Conservation (phyloP, 2,888 invertebrate genomes). For the Nineta flava region DNA sequence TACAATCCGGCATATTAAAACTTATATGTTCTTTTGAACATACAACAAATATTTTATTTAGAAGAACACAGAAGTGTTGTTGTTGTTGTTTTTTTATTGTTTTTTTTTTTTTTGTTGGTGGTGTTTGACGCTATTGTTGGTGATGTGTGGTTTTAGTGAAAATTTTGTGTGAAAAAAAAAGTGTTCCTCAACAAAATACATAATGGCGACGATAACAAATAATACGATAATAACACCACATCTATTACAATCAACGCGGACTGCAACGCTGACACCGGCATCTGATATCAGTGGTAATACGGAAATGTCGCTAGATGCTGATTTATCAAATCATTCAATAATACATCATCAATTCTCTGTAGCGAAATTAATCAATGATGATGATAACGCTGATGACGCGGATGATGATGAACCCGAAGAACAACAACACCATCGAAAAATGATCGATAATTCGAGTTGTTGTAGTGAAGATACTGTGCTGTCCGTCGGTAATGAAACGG, state of each 20-base stretch:
- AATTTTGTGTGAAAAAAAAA: not conserved
- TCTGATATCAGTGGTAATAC: slow-evolving; percentile 1
- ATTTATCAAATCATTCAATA: slow-evolving; percentile 7
- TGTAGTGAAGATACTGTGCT: slow-evolving; percentile 66
- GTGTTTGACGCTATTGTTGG: not conserved
- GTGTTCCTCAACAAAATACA: too few species aligned
- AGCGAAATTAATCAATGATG: slow-evolving; percentile 10
- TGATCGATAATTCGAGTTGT: slow-evolving; percentile 33
- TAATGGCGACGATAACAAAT: slow-evolving; percentile 7
- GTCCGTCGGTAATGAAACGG: slow-evolving; percentile 58
- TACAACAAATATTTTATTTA: too few species aligned
- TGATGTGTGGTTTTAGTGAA: not conserved
- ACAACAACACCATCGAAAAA: slow-evolving; percentile 21
- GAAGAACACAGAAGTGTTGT: too few species aligned
- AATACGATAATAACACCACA: not conserved
- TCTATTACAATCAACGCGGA: not conserved
- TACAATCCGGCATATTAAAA: too few species aligned
- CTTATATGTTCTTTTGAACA: too few species aligned
- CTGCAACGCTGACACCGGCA: not conserved
- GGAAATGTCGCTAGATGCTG: slow-evolving; percentile 6
- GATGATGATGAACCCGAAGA: slow-evolving; percentile 14
- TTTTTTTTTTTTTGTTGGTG: not conserved
- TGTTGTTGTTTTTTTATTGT: too few species aligned
- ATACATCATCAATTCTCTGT: slow-evolving; percentile 2
- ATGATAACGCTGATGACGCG: slow-evolving; percentile 13